phyloP scores from a whole-genome alignment of 2,113 vertebrate species.

The Dipodomys merriami region DNA sequence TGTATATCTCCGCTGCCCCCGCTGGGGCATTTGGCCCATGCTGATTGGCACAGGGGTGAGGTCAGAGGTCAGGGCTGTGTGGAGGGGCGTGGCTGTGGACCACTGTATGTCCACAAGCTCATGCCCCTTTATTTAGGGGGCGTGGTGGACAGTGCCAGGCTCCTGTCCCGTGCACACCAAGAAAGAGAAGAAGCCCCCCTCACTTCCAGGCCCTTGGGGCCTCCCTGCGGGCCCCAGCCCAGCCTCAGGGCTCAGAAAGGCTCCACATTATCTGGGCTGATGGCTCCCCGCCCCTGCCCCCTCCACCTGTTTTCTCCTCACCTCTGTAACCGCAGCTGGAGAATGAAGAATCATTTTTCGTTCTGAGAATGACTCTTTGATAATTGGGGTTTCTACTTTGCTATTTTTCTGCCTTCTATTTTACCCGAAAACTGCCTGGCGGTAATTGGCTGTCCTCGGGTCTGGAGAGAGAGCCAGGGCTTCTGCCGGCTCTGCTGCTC shows the following conservation, averaged over 20 bases:
- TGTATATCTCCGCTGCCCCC: too few species aligned
- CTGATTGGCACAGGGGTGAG: too few species aligned
- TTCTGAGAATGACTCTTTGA: conserved; percentile 65
- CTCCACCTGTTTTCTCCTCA: background rate
- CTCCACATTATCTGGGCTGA: background rate
- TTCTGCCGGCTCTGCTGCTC: background rate
- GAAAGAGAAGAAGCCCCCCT: background rate
- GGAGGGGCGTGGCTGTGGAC: too few species aligned
- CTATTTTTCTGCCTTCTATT: conserved; percentile 77
- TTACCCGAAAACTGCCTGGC: conserved; percentile 74
- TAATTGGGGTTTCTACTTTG: conserved; percentile 76
- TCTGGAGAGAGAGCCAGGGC: conserved; percentile 38
- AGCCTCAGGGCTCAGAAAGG: background rate
- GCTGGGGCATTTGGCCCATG: too few species aligned
- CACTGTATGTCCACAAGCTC: too few species aligned
- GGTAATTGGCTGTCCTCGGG: conserved; percentile 72
- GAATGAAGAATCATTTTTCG: conserved; percentile 53
- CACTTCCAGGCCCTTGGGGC: background rate
- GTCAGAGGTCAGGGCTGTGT: too few species aligned
- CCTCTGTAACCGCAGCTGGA: conserved; percentile 19
- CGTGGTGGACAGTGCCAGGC: background rate
- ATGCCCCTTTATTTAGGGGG: background rate
- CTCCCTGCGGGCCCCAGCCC: too few species aligned
- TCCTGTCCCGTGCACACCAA: background rate
- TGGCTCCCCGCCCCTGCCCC: background rate